Base-by-base conservation (phyloP, 64 coral and sea anemone genomes). In the Cladopsammia gracilis region DNA sequence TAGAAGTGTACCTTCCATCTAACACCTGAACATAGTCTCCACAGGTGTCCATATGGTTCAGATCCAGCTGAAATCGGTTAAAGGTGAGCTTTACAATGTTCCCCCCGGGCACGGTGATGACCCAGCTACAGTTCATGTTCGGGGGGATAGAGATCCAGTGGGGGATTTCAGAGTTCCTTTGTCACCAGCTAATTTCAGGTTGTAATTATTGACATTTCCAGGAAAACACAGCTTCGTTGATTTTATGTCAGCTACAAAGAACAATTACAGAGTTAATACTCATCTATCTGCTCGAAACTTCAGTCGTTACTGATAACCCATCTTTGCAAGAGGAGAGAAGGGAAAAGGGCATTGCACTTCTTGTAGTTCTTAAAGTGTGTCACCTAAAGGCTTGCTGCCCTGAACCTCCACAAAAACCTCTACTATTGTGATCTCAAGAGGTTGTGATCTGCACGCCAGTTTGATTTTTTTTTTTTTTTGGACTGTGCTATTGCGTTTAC, bases 51-150 rank as follows among this genome's bases (percentile, higher is more conserved):
- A 59, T 73, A 14, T 26, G 24, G n/a, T n/a, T n/a, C n/a, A n/a
- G n/a, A 34, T 34, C 15, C 23, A 74, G 70, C 16, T 84, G 4
- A 25, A 96, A 56, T 48, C n/a, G 7, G 43, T 53, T 61, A 53
- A 96, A 62, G 25, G 16, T 82, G 24, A 96, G 78, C 24, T 62
- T 83, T n/a, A 92, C 76, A 43, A 16, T 7, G 20, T 96, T 81
- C 0, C 77, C 89, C 7, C 59, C 24, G 3, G 46, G 85, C 19
- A 83, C 89, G 3, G 47, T 73, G 25, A 96, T 88, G 14, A 45
- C 58, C 94, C 94, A 96, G 19, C 59, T 22, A 20, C 94, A 96
- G 2, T 70, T 88, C 52, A 96, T 88, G 71, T 76, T 80, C 3
- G 82, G 34, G 2, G 94, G 94, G n/a, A 68, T 83, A 94, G 53